Percentiles rank a stretch among this genome's conserved stretches.
phyloP scores from a whole-genome alignment of 35 echinoderm and acorn worm genomes.

The Lytechinus variegatus region DNA sequence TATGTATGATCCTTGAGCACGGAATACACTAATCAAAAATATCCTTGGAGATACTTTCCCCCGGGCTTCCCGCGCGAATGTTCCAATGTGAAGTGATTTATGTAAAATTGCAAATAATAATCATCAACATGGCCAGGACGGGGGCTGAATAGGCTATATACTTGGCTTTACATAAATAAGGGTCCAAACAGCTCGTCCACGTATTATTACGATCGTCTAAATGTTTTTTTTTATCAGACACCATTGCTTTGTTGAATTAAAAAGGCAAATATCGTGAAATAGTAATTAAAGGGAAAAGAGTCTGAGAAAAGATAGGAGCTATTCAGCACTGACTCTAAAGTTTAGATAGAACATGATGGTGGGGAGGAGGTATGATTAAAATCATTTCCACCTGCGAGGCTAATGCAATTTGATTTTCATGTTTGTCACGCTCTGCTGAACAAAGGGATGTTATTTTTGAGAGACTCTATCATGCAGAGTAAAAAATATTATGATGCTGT shows the following conservation, averaged over 20 bases:
- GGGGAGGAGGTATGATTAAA: not conserved
- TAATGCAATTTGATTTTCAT: not conserved
- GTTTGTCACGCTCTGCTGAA: not conserved
- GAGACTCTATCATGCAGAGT: not conserved
- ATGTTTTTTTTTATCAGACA: not conserved
- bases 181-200: not conserved
- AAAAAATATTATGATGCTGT: not conserved
- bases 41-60: not conserved
- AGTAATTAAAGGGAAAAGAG: not conserved
- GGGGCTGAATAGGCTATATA: too few relatives aligned
- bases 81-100: not conserved
- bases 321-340: not conserved
- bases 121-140: not conserved
- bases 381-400: not conserved
- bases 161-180: too few relatives aligned
- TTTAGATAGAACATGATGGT: not conserved
- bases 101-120: not conserved
- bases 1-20: not conserved
- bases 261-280: too few relatives aligned
- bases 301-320: not conserved
- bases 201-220: not conserved
- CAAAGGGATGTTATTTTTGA: not conserved
- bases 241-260: too few relatives aligned
- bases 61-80: not conserved
- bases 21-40: not conserved